Evolutionary conservation across 2,888 invertebrate species (phyloP), one percentile per base, ranked within the genome.

Genomic region (Cacoxenus indagator): DNA sequence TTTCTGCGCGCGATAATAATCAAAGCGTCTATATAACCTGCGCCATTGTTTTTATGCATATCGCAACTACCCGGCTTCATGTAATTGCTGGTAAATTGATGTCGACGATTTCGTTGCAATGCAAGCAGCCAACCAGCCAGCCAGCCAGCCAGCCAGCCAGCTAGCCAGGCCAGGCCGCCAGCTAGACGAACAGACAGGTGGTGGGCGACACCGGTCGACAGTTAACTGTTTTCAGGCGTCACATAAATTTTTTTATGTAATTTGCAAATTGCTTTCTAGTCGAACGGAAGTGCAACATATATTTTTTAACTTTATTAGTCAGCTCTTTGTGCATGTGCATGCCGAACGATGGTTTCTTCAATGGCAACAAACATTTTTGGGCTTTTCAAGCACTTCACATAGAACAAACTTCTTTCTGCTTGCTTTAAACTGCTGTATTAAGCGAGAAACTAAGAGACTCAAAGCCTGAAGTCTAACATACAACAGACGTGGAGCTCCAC

Each of bases 211-310:
- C 62, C 8, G 70, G 72, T 68, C 67, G 51, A 51, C 17, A 19
- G 19, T 8, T 17, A 22, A 51, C 51, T 19, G 51, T 9, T 22
- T 51, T 51, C 8, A 59, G 59, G 59, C 59, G 61, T 31, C 45
- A 62, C 17, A 24, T 37, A 43, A 62, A 37, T 62, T 43, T 62
- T 62, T 43, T 62, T 45, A 62, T 74, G 80, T 80, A 76, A 79
- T 83, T 83, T 83, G 82, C 76, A 83, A 79, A 79, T 79, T 82
- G 76, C 82, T 79, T 83, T 82, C 65, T 70, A 54, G 19, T 65
- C 45, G 59, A 65, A 70, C 51, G 48, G 43, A 54, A 55, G 54
- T 65, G 48, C 31, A 65, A 54, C 65, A 51, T 51, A 48, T 14
- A 43, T 62, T 62, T 62, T 62, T 62, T 43, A 62, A 45, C 61